Percentiles rank a stretch among this genome's conserved stretches.
Conservation (phyloP, 1,140 invertebrate species). For the Dryas iulia region DNA sequence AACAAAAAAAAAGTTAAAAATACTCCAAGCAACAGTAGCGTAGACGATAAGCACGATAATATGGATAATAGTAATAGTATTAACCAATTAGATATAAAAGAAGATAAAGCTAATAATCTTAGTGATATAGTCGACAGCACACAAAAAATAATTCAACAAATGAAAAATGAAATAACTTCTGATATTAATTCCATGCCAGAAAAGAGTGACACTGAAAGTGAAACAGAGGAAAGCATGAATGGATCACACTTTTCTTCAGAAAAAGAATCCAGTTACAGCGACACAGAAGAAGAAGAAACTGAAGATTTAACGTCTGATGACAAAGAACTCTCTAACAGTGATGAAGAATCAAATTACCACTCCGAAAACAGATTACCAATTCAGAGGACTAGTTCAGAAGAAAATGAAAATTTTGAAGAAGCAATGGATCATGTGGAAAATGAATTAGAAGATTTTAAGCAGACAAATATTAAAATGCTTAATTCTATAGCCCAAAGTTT, state of each 20-base stretch:
- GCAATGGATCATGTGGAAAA: constrained; percentile 72
- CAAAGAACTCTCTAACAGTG: constrained; percentile 52
- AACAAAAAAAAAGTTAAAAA: constrained; percentile 10
- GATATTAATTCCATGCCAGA: constrained; percentile 80
- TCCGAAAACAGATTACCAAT: constrained; percentile 42
- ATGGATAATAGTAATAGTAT: neutral
- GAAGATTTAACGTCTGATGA: constrained; percentile 67
- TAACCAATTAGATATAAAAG: constrained; percentile 16
- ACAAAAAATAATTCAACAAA: constrained; percentile 82
- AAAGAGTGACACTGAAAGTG: constrained; percentile 69
- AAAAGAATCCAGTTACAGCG: constrained; percentile 79
- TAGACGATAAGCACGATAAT: constrained; percentile 1
- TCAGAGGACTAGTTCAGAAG: constrained; percentile 76
- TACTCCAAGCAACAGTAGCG: neutral
- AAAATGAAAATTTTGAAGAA: constrained; percentile 76
- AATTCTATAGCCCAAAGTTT: constrained; percentile 66
- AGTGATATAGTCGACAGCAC: constrained; percentile 81
- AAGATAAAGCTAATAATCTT: constrained; percentile 74
- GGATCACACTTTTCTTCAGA: constrained; percentile 74
- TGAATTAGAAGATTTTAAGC: constrained; percentile 60
- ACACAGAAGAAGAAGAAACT: constrained; percentile 50
- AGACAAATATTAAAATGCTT: constrained; percentile 66
- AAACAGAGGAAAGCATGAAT: constrained; percentile 71
- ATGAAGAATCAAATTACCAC: constrained; percentile 41
- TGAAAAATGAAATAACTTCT: constrained; percentile 83